A percentile compares a stretch with the other conserved stretches of the same genome.
phyloP scores from a whole-genome alignment of 2,113 vertebrate genomes.

The Bubalus kerabau region DNA sequence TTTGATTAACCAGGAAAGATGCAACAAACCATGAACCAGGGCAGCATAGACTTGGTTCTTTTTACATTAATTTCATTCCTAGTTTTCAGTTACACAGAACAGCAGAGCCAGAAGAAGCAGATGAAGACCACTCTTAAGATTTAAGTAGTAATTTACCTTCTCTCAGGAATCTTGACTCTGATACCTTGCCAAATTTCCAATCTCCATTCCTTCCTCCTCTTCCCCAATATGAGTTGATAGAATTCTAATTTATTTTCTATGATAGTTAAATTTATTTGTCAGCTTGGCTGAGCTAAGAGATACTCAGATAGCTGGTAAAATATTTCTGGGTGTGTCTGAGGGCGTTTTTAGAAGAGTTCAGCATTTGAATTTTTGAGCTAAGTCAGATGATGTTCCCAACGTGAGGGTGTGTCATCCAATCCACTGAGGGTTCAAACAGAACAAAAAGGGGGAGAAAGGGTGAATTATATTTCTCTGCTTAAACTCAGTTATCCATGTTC shows the following conservation, averaged over 20 bases:
- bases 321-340: neutral
- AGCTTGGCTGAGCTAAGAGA: neutral
- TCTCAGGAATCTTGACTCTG: neutral
- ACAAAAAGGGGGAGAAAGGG: neutral
- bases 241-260: neutral
- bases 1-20: neutral
- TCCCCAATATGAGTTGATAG: neutral
- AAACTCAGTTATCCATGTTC: neutral
- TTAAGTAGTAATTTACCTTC: neutral
- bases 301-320: neutral
- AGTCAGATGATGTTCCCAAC: neutral
- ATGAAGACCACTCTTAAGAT: neutral
- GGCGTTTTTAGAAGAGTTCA: neutral
- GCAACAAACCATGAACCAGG: neutral
- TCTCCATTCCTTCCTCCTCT: neutral
- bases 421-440: neutral
- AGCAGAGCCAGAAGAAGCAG: neutral
- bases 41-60: neutral
- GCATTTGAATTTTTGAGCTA: neutral
- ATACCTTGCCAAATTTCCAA: neutral
- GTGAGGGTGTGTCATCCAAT: neutral
- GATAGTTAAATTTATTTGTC: neutral
- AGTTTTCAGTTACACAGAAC: neutral
- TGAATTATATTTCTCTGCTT: neutral
- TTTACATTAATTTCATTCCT: neutral